Conservation (phyloP, 1,140 invertebrate species). For the Drosophila fuyamai region DNA sequence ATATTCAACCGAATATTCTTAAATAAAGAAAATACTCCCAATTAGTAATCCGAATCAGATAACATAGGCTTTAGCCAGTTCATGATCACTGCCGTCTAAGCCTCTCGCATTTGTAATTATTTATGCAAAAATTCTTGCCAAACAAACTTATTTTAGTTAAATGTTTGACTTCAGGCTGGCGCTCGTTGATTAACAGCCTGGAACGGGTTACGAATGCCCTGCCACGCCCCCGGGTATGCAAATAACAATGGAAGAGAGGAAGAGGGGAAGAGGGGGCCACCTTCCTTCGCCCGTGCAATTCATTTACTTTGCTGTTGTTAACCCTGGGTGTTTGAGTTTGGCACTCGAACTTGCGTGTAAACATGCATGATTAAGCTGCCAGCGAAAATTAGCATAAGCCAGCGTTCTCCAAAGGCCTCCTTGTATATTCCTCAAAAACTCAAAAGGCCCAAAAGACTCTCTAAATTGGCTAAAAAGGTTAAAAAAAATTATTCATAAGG, state of each 20-base stretch:
- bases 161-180: conserved; percentile 77
- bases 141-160: conserved; percentile 82
- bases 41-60: not conserved
- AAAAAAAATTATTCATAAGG: too few relatives aligned
- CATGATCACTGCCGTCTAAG: conserved; percentile 20
- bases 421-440: not conserved
- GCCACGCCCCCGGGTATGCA: conserved; percentile 46
- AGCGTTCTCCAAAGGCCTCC: not conserved
- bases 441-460: too few relatives aligned
- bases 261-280: not conserved
- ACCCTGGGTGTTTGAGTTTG: conserved; percentile 70
- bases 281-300: conserved; percentile 36
- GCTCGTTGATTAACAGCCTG: conserved; percentile 66
- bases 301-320: conserved; percentile 61
- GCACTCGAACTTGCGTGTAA: conserved; percentile 75
- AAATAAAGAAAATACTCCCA: too few relatives aligned
- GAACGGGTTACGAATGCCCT: conserved; percentile 18
- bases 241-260: conserved; percentile 35
- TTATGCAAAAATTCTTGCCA: conserved; percentile 78
- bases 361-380: conserved; percentile 80
- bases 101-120: conserved; percentile 64
- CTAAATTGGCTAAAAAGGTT: too few relatives aligned
- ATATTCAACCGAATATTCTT: too few relatives aligned
- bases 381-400: conserved; percentile 65
- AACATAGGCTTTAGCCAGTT: too few relatives aligned